Conservation (phyloP, 1,140 invertebrate species). For the Atta texana region DNA sequence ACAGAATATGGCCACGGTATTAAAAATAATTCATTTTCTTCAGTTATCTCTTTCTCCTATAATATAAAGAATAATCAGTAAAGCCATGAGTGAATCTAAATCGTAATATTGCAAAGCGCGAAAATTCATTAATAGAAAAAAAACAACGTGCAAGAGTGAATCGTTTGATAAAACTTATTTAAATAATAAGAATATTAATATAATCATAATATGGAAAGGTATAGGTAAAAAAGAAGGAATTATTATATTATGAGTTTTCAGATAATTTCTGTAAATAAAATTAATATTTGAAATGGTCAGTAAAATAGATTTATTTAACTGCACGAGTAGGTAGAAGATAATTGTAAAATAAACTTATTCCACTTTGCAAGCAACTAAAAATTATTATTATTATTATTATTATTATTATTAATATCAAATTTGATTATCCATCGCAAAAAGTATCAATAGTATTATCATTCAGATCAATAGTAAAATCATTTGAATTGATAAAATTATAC, state of each 20-base stretch:
- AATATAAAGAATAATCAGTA: too few relatives aligned
- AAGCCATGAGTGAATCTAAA: not conserved
- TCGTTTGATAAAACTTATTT: not conserved
- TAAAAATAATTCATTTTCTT: too few relatives aligned
- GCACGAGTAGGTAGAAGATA: not conserved
- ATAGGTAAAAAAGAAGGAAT: not conserved
- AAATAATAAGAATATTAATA: not conserved
- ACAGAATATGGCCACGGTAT: too few relatives aligned
- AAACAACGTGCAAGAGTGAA: not conserved
- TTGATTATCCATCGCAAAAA: not conserved
- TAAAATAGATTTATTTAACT: not conserved
- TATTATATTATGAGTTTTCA: not conserved
- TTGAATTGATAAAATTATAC: too few relatives aligned
- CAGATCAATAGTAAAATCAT: too few relatives aligned
- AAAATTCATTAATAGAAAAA: not conserved
- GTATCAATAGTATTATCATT: too few relatives aligned
- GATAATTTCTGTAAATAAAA: not conserved
- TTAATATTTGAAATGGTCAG: not conserved
- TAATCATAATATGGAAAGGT: not conserved
- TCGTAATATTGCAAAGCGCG: not conserved
- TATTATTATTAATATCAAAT: not conserved
- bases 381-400: not conserved
- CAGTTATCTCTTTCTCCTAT: too few relatives aligned
- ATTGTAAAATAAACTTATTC: not conserved
- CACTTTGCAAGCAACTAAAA: not conserved